Evolutionary conservation across 2,113 vertebrate genomes (phyloP), one percentile per base, ranked within the genome.

Genomic region (Cairina moschata): DNA sequence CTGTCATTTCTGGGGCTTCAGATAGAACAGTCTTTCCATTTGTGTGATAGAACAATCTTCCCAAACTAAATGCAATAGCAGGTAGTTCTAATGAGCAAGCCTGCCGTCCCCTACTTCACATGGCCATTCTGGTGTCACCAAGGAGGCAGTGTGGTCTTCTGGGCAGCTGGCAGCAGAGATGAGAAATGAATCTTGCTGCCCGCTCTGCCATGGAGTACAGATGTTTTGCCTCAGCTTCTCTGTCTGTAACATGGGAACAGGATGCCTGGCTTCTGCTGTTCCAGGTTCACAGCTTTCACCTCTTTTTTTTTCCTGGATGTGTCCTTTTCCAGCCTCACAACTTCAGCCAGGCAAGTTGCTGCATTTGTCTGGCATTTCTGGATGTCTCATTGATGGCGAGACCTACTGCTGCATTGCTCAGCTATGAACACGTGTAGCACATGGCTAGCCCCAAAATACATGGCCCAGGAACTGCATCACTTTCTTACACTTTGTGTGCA

Each of bases 191-290:
- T 42, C 85, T 80, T 76, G 34, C 40, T 91, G 58, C 63, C 50
- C 1, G 0, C 55, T 58, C 25, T 25, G 20, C 50, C 48, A 28
- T 44, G 0, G 0, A 16, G 7, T 5, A 36, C 3, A 31, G 32
- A 32, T 11, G 32, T 26, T 6, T 15, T 84, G 56, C 50, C 62
- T 91, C 62, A 7, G 36, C 26, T 80, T 91, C 74, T 58, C 50
- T 22, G 32, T 21, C 71, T 56, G 11, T 42, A 56, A 31, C 14
- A 55, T 15, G 7, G 52, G 18, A 13, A 38, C 15, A 56, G 13
- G 21, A 60, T 36, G 21, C n/a, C n/a, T 34, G n/a, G n/a, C n/a
- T 36, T 60, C n/a, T 23, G 59, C 59, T 15, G n/a, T 34, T 34
- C n/a, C 11, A 12, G 59, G 20, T 22, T 60, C 21, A 2, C 12